Conservation (phyloP, 2,888 invertebrate species). For the Schizaphis graminum region DNA sequence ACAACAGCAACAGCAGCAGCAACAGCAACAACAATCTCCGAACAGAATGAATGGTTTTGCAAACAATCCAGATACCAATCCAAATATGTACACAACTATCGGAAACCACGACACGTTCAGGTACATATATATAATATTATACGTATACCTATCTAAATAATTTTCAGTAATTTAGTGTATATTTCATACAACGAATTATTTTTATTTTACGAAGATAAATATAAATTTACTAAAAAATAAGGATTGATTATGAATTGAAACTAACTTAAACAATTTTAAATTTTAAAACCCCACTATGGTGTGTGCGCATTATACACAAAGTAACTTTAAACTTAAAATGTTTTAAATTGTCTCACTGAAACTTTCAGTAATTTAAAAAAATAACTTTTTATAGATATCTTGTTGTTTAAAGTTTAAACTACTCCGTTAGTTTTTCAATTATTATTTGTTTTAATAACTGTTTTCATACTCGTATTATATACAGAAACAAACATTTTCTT, state of each 20-base stretch:
- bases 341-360: background rate
- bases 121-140: conserved; percentile 71
- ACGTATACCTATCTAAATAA: background rate
- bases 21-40: conserved; percentile 71
- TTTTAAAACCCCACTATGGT: conserved; percentile 1
- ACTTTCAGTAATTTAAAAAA: conserved; percentile 12
- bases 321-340: conserved; percentile 38
- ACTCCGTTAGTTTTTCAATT: conserved; percentile 18
- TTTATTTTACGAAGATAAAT: background rate
- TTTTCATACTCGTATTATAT: background rate
- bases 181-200: background rate
- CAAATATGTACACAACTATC: conserved; percentile 74
- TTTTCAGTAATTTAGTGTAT: background rate
- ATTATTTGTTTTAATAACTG: background rate
- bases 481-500: background rate
- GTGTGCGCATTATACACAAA: background rate
- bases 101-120: conserved; percentile 79
- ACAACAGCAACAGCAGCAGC: conserved; percentile 63
- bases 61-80: conserved; percentile 75
- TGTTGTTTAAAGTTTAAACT: background rate
- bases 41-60: conserved; percentile 73
- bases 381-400: conserved; percentile 21
- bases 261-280: conserved; percentile 27
- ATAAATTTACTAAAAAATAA: background rate
- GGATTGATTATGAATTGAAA: conserved; percentile 10